Base-by-base conservation (phyloP, 2,113 vertebrate genomes). In the Lanius ludovicianus region DNA sequence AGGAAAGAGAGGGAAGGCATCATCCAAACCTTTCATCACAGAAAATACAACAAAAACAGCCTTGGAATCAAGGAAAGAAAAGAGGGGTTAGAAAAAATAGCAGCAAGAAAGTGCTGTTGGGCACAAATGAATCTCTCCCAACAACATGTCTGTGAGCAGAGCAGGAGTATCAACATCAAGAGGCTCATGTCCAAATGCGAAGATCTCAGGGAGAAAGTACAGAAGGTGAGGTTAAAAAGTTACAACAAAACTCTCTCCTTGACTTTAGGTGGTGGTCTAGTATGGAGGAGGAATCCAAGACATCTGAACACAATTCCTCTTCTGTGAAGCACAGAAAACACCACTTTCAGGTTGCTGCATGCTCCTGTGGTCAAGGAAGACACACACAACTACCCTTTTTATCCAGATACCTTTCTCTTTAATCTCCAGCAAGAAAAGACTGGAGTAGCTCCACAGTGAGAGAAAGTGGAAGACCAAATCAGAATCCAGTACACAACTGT, bases 1-100 rank as follows among this genome's bases (percentile, higher is more conserved):
- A 81, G 71, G 71, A 71, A 91, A 90, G 59, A 31, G 55, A 88
- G 41, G 37, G 64, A 94, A 89, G 41, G 22, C 80, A 33, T 85
- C 86, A 88, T 76, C 42, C 49, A 96, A 94, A 92, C 63, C 90
- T 93, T 95, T 95, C 79, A 94, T 85, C 87, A 93, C 20, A 14
- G 68, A 89, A 87, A 96, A 91, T 64, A 44, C 21, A 93, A 74
- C 64, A 77, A 81, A 95, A 95, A 92, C 42, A 88, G 53, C 64
- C 64, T 30, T 81, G 64, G 83, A 91, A 87, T 82, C 71, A 82
- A 92, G 84, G 33, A 82, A 91, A 91, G 75, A 89, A 95, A 92
- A 96, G 27, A 85, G 50, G 19, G 50, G 46, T 79, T 93, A 79
- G 50, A 35, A 97, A 92, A 95, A 93, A 85, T 3, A 94, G 79